Conservation (phyloP, 2,888 invertebrate species). For the Coronaproctus castanopsis region DNA sequence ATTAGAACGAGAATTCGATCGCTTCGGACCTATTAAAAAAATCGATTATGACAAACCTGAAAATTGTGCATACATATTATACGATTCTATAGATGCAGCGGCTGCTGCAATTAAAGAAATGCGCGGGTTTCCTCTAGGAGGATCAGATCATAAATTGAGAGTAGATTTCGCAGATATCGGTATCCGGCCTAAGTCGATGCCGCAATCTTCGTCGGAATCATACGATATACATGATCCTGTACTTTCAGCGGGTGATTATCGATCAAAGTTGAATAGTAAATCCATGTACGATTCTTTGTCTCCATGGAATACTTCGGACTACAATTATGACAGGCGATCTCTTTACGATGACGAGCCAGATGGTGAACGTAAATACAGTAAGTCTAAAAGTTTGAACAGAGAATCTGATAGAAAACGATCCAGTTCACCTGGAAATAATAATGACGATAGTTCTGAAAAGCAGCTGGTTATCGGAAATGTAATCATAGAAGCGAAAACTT, state of each 20-base stretch:
- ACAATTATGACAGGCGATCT: constrained; percentile 9
- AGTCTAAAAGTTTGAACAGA: no score
- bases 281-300: constrained; percentile 10
- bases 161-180: constrained; percentile 90
- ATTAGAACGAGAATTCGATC: constrained; percentile 85
- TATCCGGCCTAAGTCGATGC: no score
- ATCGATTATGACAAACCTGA: constrained; percentile 95
- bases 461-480: not conserved
- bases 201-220: no score
- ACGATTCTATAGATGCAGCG: constrained; percentile 91
- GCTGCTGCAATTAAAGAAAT: constrained; percentile 92
- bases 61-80: constrained; percentile 81
- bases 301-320: constrained; percentile 2
- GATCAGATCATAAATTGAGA: constrained; percentile 68
- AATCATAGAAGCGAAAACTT: constrained; percentile 43
- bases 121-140: constrained; percentile 82
- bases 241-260: constrained; percentile 39
- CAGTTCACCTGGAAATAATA: no score
- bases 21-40: constrained; percentile 93
- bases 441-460: no score
- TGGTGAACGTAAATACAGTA: constrained; percentile 3
- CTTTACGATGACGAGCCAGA: not conserved
- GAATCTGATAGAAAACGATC: no score
- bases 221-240: constrained; percentile 28
- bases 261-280: constrained; percentile 25